A percentile compares a stretch with the other conserved stretches of the same genome.
Evolutionary conservation across 2,888 invertebrate genomes (phyloP).

Genomic region (Ophioninae sp.): DNA sequence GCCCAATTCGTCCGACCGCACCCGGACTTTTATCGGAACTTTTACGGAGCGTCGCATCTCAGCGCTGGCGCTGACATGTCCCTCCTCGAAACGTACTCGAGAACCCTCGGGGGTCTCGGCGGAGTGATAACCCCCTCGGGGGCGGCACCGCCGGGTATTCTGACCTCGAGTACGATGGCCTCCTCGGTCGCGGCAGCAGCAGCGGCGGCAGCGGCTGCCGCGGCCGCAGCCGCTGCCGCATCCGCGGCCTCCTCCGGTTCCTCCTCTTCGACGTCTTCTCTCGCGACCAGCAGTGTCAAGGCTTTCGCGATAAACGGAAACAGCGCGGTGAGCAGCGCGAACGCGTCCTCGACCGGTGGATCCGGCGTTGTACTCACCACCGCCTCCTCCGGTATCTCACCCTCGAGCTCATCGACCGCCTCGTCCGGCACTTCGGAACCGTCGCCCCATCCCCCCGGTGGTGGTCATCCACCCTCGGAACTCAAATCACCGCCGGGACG

Average conservation of each 20-base stretch:
- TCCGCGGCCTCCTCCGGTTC: slow-evolving; percentile 79
- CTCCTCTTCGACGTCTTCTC: slow-evolving; percentile 39
- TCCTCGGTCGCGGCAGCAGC: slow-evolving; percentile 80
- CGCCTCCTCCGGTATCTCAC: slow-evolving; percentile 82
- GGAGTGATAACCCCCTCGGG: slow-evolving; percentile 77
- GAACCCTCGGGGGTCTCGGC: slow-evolving; percentile 84
- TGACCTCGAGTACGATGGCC: slow-evolving; percentile 78
- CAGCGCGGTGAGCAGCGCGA: slow-evolving; percentile 71
- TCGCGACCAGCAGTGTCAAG: slow-evolving; percentile 64
- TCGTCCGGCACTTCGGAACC: slow-evolving; percentile 82
- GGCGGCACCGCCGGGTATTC: slow-evolving; percentile 70
- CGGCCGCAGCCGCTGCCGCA: slow-evolving; percentile 78
- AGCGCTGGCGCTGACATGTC: slow-evolving; percentile 84
- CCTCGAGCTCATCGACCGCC: slow-evolving; percentile 83
- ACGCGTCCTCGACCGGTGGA: slow-evolving; percentile 75
- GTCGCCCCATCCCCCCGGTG: slow-evolving; percentile 75
- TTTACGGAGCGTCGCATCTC: slow-evolving; percentile 87
- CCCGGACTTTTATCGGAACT: slow-evolving; percentile 88
- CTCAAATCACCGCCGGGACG: slow-evolving; percentile 79
- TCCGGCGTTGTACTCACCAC: slow-evolving; percentile 83
- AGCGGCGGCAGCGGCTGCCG: slow-evolving; percentile 81
- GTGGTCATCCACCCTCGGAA: slow-evolving; percentile 74
- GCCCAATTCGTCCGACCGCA: slow-evolving; percentile 85
- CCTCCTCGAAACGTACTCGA: slow-evolving; percentile 88
- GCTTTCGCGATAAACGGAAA: slow-evolving; percentile 78